Percentiles rank a stretch among this genome's conserved stretches.
phyloP scores from a whole-genome alignment of 2,113 vertebrate species.

The Tamias sibiricus region DNA sequence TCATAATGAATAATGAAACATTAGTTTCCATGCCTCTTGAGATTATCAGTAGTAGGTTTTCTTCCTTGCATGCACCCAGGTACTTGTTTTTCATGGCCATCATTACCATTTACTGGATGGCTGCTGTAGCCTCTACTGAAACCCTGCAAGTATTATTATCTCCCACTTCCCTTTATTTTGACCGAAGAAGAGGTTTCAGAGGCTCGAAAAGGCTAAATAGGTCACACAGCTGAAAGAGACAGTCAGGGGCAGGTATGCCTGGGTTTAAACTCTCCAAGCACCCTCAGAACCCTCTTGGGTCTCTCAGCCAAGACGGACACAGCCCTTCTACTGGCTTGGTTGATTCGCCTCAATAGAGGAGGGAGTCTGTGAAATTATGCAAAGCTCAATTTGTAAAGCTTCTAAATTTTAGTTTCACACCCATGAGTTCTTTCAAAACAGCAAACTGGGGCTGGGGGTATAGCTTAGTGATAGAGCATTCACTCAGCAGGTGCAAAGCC shows the following conservation, averaged over 20 bases:
- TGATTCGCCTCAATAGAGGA: background rate
- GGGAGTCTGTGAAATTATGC: background rate
- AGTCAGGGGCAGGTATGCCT: background rate
- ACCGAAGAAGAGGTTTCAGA: background rate
- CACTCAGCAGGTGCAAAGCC: background rate
- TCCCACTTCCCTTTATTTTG: background rate
- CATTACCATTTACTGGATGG: background rate
- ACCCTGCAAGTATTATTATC: background rate
- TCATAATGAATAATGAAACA: background rate
- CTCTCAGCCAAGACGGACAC: background rate
- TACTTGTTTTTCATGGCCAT: background rate
- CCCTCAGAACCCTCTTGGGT: background rate
- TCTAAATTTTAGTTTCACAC: background rate
- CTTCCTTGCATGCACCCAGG: background rate
- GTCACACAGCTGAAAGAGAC: background rate
- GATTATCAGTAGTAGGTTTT: background rate
- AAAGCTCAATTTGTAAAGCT: background rate
- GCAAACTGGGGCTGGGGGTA: background rate
- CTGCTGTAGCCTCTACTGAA: background rate
- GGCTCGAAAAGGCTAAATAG: background rate
- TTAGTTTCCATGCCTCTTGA: fast-evolving
- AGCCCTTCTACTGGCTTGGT: background rate
- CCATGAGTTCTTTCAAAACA: background rate
- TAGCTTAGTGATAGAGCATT: background rate
- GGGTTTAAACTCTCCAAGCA: background rate